Conservation (phyloP, 2,888 invertebrate genomes). For the Lordiphosa andalusiaca region DNA sequence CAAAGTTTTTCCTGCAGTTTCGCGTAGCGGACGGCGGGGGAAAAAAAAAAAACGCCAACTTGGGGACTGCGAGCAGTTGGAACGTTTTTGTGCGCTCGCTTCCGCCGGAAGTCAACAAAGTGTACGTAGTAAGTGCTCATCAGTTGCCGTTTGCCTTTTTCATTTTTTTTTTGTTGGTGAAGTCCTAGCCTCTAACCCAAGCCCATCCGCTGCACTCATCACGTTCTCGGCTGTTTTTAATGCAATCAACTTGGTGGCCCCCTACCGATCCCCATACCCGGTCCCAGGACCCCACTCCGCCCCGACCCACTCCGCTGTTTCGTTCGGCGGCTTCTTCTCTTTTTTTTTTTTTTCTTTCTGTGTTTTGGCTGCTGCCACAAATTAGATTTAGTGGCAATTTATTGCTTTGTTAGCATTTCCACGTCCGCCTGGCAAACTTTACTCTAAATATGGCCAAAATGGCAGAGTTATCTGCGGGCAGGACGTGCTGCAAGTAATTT, state of each 20-base stretch:
- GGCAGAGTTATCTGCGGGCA: slow-evolving; percentile 5
- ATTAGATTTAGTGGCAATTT: slow-evolving; percentile 64
- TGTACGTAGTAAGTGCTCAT: slow-evolving; percentile 53
- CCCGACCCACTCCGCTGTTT: no score
- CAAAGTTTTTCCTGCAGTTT: no score
- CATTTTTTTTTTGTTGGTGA: background rate
- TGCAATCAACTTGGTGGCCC: slow-evolving; percentile 50
- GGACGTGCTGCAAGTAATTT: background rate
- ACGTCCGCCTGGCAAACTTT: slow-evolving; percentile 24
- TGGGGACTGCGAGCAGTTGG: no score
- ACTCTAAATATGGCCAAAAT: slow-evolving; percentile 10
- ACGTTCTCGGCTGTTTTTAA: slow-evolving; percentile 60
- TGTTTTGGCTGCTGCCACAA: slow-evolving; percentile 46
- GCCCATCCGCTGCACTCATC: slow-evolving; percentile 40
- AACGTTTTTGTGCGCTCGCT: slow-evolving; percentile 20
- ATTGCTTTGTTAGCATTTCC: slow-evolving; percentile 61
- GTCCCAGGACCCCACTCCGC: no score
- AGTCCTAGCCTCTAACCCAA: background rate
- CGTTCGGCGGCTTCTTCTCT: slow-evolving; percentile 2
- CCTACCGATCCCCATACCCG: no score
- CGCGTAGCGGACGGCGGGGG: no score
- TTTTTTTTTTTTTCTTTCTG: slow-evolving; percentile 22
- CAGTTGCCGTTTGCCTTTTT: slow-evolving; percentile 11
- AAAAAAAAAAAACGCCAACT: no score
- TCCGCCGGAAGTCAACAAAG: slow-evolving; percentile 58